Evolutionary conservation across 2,888 invertebrate genomes (phyloP).

Genomic region (Aquatica leii): DNA sequence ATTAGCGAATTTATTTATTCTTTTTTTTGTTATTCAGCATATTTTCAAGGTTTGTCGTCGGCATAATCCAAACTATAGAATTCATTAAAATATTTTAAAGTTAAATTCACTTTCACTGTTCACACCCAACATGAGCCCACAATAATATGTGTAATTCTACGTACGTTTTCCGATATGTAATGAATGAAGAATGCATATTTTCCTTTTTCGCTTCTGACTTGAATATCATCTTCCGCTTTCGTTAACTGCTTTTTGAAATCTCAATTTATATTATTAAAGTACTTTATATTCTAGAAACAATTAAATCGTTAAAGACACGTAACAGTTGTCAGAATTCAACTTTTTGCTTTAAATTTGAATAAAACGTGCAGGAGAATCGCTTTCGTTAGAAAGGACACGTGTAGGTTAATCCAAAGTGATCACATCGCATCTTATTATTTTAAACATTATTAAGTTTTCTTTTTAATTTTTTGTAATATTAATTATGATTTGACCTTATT

Average conservation of each 20-base stretch:
- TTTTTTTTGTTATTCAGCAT: conserved; percentile 15
- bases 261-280: too few relatives aligned
- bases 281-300: too few relatives aligned
- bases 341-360: too few relatives aligned
- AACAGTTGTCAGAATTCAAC: too few relatives aligned
- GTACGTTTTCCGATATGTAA: conserved; percentile 8
- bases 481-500: conserved; percentile 8
- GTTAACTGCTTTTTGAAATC: not conserved
- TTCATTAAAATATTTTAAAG: conserved; percentile 40
- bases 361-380: too few relatives aligned
- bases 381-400: too few relatives aligned
- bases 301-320: too few relatives aligned
- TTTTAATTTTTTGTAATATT: too few relatives aligned
- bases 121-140: conserved; percentile 24
- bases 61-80: conserved; percentile 10
- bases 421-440: too few relatives aligned
- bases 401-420: too few relatives aligned
- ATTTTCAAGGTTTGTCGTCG: conserved; percentile 25
- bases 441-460: too few relatives aligned
- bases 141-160: conserved; percentile 7
- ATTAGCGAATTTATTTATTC: not conserved
- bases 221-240: conserved; percentile 9
- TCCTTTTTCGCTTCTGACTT: not conserved
- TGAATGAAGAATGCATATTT: conserved; percentile 19
- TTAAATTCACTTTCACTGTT: conserved; percentile 41